phyloP scores from a whole-genome alignment of 1,140 invertebrate genomes.

The Periplaneta americana region DNA sequence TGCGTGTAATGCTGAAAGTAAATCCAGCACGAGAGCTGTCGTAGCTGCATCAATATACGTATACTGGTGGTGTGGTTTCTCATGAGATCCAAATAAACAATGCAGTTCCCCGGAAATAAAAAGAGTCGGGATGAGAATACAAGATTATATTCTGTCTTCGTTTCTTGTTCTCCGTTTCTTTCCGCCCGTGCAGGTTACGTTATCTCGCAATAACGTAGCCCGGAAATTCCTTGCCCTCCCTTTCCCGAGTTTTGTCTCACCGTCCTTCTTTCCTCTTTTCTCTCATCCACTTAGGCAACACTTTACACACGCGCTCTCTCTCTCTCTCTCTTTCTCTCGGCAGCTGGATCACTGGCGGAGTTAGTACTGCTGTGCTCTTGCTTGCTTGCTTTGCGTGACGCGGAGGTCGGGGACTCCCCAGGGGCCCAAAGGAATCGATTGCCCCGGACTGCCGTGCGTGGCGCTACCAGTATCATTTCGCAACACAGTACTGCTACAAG shows the following conservation, averaged over 20 bases:
- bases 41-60: neutral
- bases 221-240: neutral
- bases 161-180: neutral
- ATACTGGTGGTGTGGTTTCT: neutral
- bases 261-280: neutral
- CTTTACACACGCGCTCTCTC: neutral
- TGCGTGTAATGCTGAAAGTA: neutral
- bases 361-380: neutral
- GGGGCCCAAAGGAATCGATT: conserved; percentile 2
- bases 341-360: neutral
- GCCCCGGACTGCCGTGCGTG: neutral
- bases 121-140: neutral
- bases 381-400: neutral
- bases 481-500: too few relatives aligned
- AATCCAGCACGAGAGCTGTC: neutral
- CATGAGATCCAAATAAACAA: neutral
- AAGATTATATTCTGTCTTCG: neutral
- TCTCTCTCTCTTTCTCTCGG: too few relatives aligned
- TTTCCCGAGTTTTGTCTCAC: neutral
- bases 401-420: neutral
- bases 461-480: neutral
- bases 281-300: neutral
- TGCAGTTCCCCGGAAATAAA: neutral
- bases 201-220: neutral
- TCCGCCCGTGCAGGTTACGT: neutral